Evolutionary conservation across 2,888 invertebrate genomes (phyloP), one percentile per base, ranked within the genome.

Genomic region (Aporophyla lueneburgensis): DNA sequence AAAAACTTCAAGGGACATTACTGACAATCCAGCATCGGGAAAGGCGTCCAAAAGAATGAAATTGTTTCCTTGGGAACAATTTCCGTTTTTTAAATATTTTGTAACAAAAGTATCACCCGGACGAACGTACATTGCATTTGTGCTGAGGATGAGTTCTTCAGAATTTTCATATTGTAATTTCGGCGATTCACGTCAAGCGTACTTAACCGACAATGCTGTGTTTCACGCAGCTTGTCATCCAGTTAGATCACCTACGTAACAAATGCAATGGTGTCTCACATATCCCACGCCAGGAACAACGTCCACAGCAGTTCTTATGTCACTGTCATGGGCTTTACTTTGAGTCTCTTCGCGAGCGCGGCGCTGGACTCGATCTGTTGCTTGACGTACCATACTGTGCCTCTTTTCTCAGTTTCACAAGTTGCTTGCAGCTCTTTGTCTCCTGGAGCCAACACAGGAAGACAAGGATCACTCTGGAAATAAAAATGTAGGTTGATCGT

Each of bases 381-480:
- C 78, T 97, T 94, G 76, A 98, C 97, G 91, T 99, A 99, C 0
- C 96, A 94, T 49, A 99, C 97, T 0, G 98, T 98, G 12, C 99
- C 99, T 6, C 96, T 96, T 33, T 91, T 89, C 70, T 98, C 97
- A 1, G 98, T 98, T 69, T 97, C 95, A 49, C 96, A 93, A 95
- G 98, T 98, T 78, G 98, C 97, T 1, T 92, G 91, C 70, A 97
- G 97, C 92, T 99, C 99, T 59, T 98, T 98, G 93, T 99, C 99
- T 0, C 99, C 99, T 24, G 99, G 68, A 58, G 10, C 33, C 12
- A 54, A 12, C 46, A 63, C 61, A 21, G 12, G 24, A 21, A 16
- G 12, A 54, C 5, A 33, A 12, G 63, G 74, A 63, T 74, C 4
- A 3, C 16, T 16, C 74, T 74, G 33, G 12, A 63, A 74, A 63